Conservation (phyloP, 1,140 invertebrate genomes). For the Chrysomallon squamiferum region DNA sequence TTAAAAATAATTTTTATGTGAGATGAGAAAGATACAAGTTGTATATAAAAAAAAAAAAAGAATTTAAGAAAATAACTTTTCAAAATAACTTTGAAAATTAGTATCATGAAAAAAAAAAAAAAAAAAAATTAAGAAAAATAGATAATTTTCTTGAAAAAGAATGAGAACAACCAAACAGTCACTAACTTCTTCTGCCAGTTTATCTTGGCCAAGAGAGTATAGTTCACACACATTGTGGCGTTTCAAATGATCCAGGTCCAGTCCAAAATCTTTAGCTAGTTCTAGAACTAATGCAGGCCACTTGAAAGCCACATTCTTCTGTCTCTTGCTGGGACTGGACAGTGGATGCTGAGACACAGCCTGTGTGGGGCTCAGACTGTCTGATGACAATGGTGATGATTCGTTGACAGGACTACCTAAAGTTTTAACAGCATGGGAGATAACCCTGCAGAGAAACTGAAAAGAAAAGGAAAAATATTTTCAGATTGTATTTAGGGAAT, state of each 20-base stretch:
- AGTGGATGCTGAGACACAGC: conserved; percentile 3
- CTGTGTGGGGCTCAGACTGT: not conserved
- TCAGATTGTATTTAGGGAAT: too few relatives aligned
- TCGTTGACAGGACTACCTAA: conserved; percentile 14
- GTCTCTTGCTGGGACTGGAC: conserved; percentile 11
- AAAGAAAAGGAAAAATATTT: not conserved
- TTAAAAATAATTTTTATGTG: too few relatives aligned
- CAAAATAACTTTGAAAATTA: too few relatives aligned
- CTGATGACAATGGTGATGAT: not conserved
- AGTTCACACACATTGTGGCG: conserved; percentile 80
- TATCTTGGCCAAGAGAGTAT: conserved; percentile 79
- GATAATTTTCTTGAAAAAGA: too few relatives aligned
- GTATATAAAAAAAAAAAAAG: too few relatives aligned
- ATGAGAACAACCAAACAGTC: too few relatives aligned
- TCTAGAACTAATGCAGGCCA: conserved; percentile 66
- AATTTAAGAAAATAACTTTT: too few relatives aligned
- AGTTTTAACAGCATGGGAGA: conserved; percentile 45
- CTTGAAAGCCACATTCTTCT: conserved; percentile 11
- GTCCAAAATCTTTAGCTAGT: conserved; percentile 80
- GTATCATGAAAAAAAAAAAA: too few relatives aligned
- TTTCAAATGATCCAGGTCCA: conserved; percentile 78
- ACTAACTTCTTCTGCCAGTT: conserved; percentile 75
- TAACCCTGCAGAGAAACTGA: conserved; percentile 62
- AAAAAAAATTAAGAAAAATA: too few relatives aligned
- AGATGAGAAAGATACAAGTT: too few relatives aligned